Conservation (phyloP, 2,113 vertebrate species). For the Anarhynchus alexandrinus region DNA sequence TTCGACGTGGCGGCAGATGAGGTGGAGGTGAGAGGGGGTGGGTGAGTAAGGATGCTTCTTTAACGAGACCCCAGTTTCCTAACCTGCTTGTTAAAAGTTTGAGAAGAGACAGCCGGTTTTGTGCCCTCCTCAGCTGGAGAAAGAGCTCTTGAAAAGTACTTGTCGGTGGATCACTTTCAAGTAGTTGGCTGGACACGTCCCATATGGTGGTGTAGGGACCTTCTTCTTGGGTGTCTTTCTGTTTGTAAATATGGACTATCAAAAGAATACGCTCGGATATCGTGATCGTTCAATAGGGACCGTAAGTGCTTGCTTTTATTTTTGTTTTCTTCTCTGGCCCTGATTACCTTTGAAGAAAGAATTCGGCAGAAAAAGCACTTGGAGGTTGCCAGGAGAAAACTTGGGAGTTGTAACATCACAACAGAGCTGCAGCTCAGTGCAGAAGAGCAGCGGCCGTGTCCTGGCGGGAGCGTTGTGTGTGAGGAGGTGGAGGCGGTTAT, state of each 20-base stretch:
- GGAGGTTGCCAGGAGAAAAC: not conserved
- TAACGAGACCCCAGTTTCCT: not conserved
- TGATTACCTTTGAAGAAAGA: not conserved
- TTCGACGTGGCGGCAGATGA: not conserved
- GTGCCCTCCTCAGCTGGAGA: not conserved
- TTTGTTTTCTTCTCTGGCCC: not conserved
- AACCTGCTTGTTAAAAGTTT: not conserved
- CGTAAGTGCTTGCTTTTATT: not conserved
- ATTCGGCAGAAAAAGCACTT: not conserved
- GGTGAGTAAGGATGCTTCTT: not conserved
- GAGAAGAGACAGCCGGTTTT: not conserved
- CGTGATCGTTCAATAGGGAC: fast-evolving
- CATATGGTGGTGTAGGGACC: not conserved
- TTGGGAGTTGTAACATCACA: fast-evolving
- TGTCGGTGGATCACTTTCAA: fast-evolving
- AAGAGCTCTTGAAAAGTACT: not conserved
- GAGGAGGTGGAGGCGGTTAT: not conserved
- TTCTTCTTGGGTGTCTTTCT: not conserved
- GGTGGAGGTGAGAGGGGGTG: fast-evolving
- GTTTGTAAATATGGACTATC: not conserved
- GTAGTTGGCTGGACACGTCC: not conserved
- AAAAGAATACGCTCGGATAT: not conserved
- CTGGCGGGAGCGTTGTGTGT: fast-evolving
- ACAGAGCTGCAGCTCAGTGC: fast-evolving
- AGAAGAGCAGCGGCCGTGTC: not conserved